Evolutionary conservation across 2,113 vertebrate species (phyloP).

Genomic region (Archocentrus centrarchus): DNA sequence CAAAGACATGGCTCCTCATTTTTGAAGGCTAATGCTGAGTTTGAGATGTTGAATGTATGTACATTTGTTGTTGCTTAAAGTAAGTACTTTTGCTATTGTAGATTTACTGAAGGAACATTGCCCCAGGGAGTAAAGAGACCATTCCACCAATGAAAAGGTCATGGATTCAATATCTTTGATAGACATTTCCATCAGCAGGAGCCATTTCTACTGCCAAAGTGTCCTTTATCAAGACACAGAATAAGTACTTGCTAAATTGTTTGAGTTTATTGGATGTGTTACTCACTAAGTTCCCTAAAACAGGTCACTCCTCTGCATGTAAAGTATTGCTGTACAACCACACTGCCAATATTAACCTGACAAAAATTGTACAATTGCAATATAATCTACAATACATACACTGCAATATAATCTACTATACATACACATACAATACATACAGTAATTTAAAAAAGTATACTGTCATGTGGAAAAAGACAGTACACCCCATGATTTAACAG

Average conservation of each 20-base stretch:
- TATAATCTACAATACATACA: not conserved
- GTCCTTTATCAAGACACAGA: slow-evolving; percentile 65
- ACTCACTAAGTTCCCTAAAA: slow-evolving; percentile 15
- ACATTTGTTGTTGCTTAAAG: slow-evolving; percentile 30
- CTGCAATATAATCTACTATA: not conserved
- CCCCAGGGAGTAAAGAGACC: slow-evolving; percentile 28
- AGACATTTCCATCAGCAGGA: slow-evolving; percentile 35
- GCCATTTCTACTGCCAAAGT: slow-evolving; percentile 55
- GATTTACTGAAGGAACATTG: slow-evolving; percentile 27
- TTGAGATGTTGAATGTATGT: slow-evolving; percentile 72
- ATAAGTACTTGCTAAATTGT: slow-evolving; percentile 22
- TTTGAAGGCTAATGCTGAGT: slow-evolving; percentile 42
- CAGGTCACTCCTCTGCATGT: slow-evolving; percentile 10
- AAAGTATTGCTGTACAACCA: not conserved
- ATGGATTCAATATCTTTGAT: slow-evolving; percentile 43
- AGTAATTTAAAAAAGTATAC: too few species aligned
- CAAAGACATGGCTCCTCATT: slow-evolving; percentile 28
- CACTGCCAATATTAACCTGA: not conserved
- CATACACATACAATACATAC: not conserved
- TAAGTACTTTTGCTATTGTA: slow-evolving; percentile 43
- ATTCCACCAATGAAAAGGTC: slow-evolving; percentile 46
- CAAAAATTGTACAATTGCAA: not conserved
- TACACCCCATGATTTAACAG: not conserved
- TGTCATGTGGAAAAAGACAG: too few species aligned
- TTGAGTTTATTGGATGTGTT: slow-evolving; percentile 21